These are phyloP conservation scores for Schrankia costaestrigalis DNA, from an alignment of 2,888 invertebrate species.

Conservation along the genomic window DNA sequence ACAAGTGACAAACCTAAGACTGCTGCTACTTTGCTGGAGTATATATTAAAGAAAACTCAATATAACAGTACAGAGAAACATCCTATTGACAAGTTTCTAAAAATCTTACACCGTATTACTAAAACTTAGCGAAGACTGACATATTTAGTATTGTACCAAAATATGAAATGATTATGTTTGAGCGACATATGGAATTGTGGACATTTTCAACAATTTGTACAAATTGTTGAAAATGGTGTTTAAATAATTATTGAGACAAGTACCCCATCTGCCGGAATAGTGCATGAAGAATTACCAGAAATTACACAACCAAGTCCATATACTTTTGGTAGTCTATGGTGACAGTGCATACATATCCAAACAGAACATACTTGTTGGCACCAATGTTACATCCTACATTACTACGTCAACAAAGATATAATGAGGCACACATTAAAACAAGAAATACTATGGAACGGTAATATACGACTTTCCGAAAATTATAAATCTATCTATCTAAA, in stretches of 20 bases:
- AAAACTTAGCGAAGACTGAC: conserved; percentile 2
- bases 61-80: conserved; percentile 2
- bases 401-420: background rate
- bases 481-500: no score
- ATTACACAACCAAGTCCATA: conserved; percentile 2
- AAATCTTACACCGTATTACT: conserved; percentile 4
- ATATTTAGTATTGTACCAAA: conserved; percentile 2
- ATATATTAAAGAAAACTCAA: conserved; percentile 7
- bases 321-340: no score
- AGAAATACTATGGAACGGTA: conserved; percentile 4
- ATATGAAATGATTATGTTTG: conserved; percentile 2
- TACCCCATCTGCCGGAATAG: conserved; percentile 2
- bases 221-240: conserved; percentile 3
- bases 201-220: no score
- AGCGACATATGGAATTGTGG: conserved; percentile 4
- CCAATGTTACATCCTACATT: no score
- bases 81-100: conserved; percentile 5
- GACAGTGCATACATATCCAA: no score
- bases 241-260: conserved; percentile 4
- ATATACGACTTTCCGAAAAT: no score
- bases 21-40: conserved; percentile 7
- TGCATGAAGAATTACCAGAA: conserved; percentile 3
- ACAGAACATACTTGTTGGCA: no score
- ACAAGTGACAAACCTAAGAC: conserved; percentile 4
- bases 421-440: conserved; percentile 7